A percentile compares a stretch with the other conserved stretches of the same genome.
phyloP scores from a whole-genome alignment of 2,113 vertebrate genomes.

The Bambusicola thoracicus region DNA sequence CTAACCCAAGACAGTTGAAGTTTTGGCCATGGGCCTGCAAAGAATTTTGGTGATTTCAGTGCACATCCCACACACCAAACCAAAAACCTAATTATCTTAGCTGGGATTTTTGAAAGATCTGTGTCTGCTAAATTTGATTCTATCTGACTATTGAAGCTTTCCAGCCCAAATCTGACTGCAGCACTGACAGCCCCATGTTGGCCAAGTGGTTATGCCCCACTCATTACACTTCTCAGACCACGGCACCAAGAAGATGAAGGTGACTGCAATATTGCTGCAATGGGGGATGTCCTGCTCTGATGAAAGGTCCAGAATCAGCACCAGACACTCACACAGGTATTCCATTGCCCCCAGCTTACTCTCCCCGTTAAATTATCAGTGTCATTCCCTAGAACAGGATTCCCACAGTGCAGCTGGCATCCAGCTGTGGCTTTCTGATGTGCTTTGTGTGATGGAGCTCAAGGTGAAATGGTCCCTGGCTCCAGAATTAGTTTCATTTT shows the following conservation, averaged over 20 bases:
- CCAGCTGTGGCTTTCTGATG: rapidly evolving
- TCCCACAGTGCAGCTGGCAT: background rate
- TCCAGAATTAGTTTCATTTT: background rate
- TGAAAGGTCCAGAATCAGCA: background rate
- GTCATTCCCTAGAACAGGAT: rapidly evolving
- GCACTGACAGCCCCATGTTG: rapidly evolving
- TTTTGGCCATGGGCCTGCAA: background rate
- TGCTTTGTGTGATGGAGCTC: background rate
- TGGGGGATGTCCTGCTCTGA: background rate
- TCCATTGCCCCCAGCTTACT: background rate
- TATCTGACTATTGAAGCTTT: background rate
- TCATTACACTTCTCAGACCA: background rate
- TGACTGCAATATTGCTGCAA: rapidly evolving
- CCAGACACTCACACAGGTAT: background rate
- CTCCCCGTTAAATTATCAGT: background rate
- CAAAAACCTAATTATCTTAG: rapidly evolving
- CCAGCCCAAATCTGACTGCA: background rate
- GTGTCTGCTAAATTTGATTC: rapidly evolving
- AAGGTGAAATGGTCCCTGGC: background rate
- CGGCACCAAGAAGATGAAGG: background rate
- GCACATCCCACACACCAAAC: rapidly evolving
- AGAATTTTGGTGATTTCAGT: background rate
- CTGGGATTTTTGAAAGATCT: background rate
- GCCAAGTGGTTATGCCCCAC: background rate
- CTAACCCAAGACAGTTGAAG: background rate